Conservation (phyloP, 2,797 vertebrate genomes). For the Neomorphus geoffroyi region DNA sequence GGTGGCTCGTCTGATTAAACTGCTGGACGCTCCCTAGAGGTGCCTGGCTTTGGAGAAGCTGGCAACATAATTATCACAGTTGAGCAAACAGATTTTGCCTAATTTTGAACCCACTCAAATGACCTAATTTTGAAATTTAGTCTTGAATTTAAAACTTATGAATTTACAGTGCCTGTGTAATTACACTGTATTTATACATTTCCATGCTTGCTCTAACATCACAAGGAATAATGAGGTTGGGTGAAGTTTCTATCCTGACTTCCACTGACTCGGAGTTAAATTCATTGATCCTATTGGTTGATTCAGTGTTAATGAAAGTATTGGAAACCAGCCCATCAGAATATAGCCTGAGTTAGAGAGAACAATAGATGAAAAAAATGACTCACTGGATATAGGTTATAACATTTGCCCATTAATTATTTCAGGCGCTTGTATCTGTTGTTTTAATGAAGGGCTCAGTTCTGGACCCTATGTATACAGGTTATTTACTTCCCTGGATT, state of each 20-base stretch:
- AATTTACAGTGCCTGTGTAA: neutral
- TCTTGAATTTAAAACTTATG: conserved; percentile 48
- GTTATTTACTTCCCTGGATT: neutral
- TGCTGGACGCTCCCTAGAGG: neutral
- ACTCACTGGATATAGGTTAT: neutral
- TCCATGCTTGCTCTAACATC: conserved; percentile 50
- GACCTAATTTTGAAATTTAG: conserved; percentile 54
- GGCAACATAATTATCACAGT: conserved; percentile 23
- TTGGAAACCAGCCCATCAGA: neutral
- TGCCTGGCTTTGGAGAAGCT: neutral
- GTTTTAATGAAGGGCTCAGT: neutral
- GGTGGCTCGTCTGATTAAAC: neutral
- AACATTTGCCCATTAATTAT: neutral
- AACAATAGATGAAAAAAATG: neutral
- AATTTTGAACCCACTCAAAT: conserved; percentile 33
- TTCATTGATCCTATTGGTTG: conserved; percentile 25
- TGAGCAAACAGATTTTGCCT: conserved; percentile 47
- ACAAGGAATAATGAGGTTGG: conserved; percentile 32
- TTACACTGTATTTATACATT: conserved; percentile 59
- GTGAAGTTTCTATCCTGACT: conserved; percentile 20
- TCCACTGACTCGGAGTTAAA: conserved; percentile 18
- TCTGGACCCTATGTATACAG: neutral
- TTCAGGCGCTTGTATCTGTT: neutral
- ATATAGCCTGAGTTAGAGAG: neutral
- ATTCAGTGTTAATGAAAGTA: neutral